Conservation (phyloP, 1,140 invertebrate species). For the Leptinotarsa defecta region DNA sequence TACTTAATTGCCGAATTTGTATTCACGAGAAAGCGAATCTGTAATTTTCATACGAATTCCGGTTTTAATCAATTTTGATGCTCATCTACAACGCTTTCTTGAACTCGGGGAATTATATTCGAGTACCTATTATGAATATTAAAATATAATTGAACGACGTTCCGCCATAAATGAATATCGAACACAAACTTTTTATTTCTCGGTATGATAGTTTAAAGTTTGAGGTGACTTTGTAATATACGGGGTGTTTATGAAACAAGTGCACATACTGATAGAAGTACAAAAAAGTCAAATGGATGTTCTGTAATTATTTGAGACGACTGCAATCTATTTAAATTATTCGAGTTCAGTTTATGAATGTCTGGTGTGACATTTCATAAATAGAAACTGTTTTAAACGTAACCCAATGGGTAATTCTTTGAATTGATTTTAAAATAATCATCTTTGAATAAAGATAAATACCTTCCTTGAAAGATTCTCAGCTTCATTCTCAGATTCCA, state of each 20-base stretch:
- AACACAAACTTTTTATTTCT: neutral
- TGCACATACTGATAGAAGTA: neutral
- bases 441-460: too few relatives aligned
- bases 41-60: neutral
- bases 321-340: too few relatives aligned
- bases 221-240: too few relatives aligned
- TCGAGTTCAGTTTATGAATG: too few relatives aligned
- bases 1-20: neutral
- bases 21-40: slow-evolving; percentile 4
- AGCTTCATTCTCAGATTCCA: too few relatives aligned
- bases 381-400: too few relatives aligned
- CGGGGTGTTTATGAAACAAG: too few relatives aligned
- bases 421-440: too few relatives aligned
- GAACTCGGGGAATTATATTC: neutral
- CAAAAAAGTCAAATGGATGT: neutral
- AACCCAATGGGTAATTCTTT: too few relatives aligned
- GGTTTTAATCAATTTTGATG: neutral
- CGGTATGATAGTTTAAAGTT: neutral
- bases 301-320: too few relatives aligned
- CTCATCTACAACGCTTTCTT: neutral
- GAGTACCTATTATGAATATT: neutral
- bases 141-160: neutral
- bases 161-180: neutral
- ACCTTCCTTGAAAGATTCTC: too few relatives aligned
- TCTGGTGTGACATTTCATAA: too few relatives aligned